phyloP scores from a whole-genome alignment of 2,888 invertebrate genomes.

The Acleris literana region DNA sequence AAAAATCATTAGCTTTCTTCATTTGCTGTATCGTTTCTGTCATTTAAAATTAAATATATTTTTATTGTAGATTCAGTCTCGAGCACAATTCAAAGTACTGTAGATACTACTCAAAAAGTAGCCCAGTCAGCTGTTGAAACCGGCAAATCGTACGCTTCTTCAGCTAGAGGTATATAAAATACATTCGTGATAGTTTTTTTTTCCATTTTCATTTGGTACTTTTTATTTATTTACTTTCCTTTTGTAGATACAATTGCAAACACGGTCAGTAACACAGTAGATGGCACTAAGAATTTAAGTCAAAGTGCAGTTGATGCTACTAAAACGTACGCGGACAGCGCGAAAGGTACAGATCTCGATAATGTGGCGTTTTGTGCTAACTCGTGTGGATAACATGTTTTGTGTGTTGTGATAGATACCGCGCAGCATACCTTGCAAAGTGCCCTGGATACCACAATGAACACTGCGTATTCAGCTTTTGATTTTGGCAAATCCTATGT shows the following conservation, averaged over 20 bases:
- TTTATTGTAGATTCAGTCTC: constrained; percentile 33
- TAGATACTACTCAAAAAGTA: constrained; percentile 37
- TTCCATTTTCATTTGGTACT: not conserved
- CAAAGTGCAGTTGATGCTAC: constrained; percentile 57
- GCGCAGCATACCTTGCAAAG: constrained; percentile 50
- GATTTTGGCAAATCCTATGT: constrained; percentile 60
- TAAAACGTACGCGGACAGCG: constrained; percentile 54
- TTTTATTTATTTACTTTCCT: constrained; percentile 41
- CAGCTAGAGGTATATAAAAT: constrained; percentile 36
- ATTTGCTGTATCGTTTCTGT: not conserved
- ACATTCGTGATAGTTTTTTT: not conserved
- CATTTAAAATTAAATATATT: constrained; percentile 1
- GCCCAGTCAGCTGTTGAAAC: constrained; percentile 38
- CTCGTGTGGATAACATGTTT: constrained; percentile 31
- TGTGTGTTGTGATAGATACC: constrained; percentile 46
- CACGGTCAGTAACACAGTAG: constrained; percentile 56
- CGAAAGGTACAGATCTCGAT: constrained; percentile 54
- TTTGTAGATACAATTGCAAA: constrained; percentile 60
- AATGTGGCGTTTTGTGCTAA: constrained; percentile 27
- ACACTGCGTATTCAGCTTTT: constrained; percentile 55
- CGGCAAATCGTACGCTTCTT: constrained; percentile 33
- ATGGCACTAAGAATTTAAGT: constrained; percentile 56
- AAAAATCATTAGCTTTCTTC: not conserved
- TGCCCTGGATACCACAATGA: constrained; percentile 57
- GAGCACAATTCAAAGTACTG: constrained; percentile 37